phyloP scores from a whole-genome alignment of 1,140 invertebrate genomes.

The Samia ricini region DNA sequence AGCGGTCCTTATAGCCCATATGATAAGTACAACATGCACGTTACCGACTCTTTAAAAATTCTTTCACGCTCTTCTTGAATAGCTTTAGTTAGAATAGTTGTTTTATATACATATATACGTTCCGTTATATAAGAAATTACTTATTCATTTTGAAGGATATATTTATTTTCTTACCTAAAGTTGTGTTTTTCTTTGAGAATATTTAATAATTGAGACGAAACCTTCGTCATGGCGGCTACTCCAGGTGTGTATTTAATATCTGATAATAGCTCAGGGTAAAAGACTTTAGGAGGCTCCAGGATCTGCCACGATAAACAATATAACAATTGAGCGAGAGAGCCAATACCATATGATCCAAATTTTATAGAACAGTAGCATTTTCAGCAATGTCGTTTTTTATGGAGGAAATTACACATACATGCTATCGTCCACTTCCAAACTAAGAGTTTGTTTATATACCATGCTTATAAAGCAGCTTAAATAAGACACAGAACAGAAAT shows the following conservation, averaged over 20 bases:
- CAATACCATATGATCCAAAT: neutral
- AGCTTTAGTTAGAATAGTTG: too few relatives aligned
- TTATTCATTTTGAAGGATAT: neutral
- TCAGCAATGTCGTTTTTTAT: too few relatives aligned
- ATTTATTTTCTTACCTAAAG: constrained; percentile 43
- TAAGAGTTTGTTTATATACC: neutral
- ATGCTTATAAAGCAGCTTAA: too few relatives aligned
- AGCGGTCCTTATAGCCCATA: too few relatives aligned
- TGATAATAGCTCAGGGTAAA: constrained; percentile 45
- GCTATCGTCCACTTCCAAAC: neutral
- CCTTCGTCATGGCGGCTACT: constrained; percentile 59
- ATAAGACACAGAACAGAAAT: too few relatives aligned
- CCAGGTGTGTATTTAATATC: constrained; percentile 44
- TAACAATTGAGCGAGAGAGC: neutral
- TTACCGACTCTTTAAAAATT: too few relatives aligned
- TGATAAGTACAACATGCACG: too few relatives aligned
- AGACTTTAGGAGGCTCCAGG: constrained; percentile 37
- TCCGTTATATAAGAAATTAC: neutral
- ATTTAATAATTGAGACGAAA: constrained; percentile 41
- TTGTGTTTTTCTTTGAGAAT: constrained; percentile 51
- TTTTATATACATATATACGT: too few relatives aligned
- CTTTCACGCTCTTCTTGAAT: too few relatives aligned
- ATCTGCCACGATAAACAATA: constrained; percentile 32
- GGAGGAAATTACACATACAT: neutral
- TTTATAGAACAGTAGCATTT: neutral